These are phyloP conservation scores for Chiloscyllium plagiosum DNA, from an alignment of 2,113 vertebrate genomes.

Conservation along the genomic window DNA sequence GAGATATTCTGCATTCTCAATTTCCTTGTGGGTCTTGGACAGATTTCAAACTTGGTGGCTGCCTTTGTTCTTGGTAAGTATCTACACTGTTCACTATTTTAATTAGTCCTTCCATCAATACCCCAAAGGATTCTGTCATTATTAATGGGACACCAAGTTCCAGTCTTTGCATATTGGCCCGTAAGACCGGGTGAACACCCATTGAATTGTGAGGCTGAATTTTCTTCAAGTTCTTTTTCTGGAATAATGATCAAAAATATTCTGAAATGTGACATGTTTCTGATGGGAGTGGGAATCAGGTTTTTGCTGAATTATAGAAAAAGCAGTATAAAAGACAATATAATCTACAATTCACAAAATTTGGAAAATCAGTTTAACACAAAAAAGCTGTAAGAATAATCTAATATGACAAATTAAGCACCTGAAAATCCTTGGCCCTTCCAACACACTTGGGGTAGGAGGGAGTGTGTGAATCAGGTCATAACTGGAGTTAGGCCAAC, in stretches of 20 bases:
- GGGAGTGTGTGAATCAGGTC: no score
- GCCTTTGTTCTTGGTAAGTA: conserved; percentile 83
- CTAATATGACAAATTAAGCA: not conserved
- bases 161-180: not conserved
- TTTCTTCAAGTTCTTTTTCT: not conserved
- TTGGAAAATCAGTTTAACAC: not conserved
- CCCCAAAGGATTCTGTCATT: not conserved
- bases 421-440: not conserved
- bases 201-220: not conserved
- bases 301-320: not conserved
- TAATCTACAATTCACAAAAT: not conserved
- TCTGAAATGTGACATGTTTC: not conserved
- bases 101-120: not conserved
- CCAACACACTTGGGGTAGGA: no score
- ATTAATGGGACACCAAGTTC: not conserved
- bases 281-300: not conserved
- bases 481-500: no score
- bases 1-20: conserved; percentile 69
- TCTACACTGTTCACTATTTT: not conserved
- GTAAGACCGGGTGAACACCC: not conserved
- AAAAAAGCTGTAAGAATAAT: not conserved
- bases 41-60: conserved; percentile 79
- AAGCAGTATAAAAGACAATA: not conserved
- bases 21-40: conserved; percentile 71
- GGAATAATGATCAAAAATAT: not conserved